phyloP scores from a whole-genome alignment of 2,797 vertebrate genomes.

The Sylvia borin region DNA sequence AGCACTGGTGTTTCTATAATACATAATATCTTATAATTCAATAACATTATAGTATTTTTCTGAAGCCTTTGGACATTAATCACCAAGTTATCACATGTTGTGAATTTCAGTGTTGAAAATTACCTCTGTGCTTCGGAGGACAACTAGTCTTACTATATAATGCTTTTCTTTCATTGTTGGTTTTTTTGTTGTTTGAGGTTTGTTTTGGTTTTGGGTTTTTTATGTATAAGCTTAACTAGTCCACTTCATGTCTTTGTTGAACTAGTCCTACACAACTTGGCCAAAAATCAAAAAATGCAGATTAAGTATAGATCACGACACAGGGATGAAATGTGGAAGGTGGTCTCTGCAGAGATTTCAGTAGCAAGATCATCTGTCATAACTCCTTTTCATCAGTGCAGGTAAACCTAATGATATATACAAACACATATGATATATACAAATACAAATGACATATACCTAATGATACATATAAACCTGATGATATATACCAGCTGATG shows the following conservation, averaged over 20 bases:
- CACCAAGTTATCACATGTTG: not conserved
- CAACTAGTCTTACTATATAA: not conserved
- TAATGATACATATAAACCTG: not conserved
- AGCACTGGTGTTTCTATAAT: not conserved
- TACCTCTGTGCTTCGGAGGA: not conserved
- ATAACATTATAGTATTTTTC: not conserved
- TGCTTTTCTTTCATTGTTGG: not conserved
- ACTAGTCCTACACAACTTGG: not conserved
- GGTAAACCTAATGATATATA: not conserved
- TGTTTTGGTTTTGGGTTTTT: not conserved
- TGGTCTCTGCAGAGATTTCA: not conserved
- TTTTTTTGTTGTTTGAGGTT: not conserved
- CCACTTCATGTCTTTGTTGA: not conserved
- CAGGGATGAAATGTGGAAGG: not conserved
- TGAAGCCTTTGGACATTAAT: not conserved
- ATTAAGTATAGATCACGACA: not conserved
- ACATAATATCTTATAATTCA: no score
- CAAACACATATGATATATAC: not conserved
- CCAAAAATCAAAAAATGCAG: not conserved
- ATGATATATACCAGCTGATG: not conserved
- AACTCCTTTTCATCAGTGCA: not conserved
- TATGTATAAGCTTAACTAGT: not conserved
- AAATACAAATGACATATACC: not conserved
- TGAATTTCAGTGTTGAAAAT: not conserved
- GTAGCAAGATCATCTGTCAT: not conserved